Evolutionary conservation across 64 coral and sea anemone genomes (phyloP).

Genomic region (Catalaphyllia jardinei): DNA sequence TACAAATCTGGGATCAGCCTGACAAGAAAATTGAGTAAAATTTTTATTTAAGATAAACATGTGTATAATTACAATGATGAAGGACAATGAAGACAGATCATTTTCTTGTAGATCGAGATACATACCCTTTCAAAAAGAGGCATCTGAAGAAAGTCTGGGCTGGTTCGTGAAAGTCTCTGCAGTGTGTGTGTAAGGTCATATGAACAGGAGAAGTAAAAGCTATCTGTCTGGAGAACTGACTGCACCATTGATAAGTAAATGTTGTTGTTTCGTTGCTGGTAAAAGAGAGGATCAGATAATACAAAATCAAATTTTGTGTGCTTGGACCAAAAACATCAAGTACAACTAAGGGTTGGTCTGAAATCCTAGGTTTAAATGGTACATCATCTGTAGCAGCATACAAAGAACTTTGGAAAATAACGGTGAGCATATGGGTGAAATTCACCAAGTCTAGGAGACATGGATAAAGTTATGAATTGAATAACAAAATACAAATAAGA

Average conservation of each 20-base stretch:
- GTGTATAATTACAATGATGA: neutral
- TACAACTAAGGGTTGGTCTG: too few species aligned
- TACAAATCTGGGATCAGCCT: constrained; percentile 98
- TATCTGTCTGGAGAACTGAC: constrained; percentile 90
- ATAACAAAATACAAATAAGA: too few species aligned
- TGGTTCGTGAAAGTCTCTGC: constrained; percentile 90
- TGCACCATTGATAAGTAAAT: constrained; percentile 87
- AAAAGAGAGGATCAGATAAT: neutral
- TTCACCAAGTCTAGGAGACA: too few species aligned
- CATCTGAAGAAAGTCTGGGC: constrained; percentile 98
- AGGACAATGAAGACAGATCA: neutral
- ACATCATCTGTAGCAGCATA: too few species aligned
- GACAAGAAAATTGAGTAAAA: neutral
- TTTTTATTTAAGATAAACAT: neutral
- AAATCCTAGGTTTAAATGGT: too few species aligned
- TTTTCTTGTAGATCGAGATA: too few species aligned
- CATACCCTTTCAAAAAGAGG: constrained; percentile 94
- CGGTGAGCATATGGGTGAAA: too few species aligned
- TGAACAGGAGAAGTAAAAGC: constrained; percentile 96
- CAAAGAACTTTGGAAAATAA: too few species aligned
- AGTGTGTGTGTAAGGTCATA: constrained; percentile 97
- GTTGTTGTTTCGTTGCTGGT: constrained; percentile 89
- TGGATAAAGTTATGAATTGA: too few species aligned
- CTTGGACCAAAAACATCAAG: too few species aligned
- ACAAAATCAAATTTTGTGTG: too few species aligned